Evolutionary conservation across 2,888 invertebrate genomes (phyloP).

Genomic region (Polymixis flavicincta): DNA sequence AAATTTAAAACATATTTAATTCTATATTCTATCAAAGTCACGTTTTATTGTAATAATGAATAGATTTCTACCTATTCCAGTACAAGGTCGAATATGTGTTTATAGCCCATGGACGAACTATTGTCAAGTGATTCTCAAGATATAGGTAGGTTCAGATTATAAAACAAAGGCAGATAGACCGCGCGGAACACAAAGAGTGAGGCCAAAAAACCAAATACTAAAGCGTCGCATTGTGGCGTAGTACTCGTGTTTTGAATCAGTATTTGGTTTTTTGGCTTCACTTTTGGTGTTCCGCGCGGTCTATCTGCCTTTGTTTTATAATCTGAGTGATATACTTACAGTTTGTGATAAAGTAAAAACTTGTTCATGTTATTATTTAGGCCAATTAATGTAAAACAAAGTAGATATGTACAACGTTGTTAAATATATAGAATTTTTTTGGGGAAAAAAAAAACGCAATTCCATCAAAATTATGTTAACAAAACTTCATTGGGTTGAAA

Average conservation of each 20-base stretch:
- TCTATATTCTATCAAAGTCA: neutral
- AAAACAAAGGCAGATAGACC: too few species aligned
- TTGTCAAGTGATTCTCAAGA: neutral
- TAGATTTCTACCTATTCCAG: slow-evolving; percentile 3
- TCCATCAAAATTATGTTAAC: neutral
- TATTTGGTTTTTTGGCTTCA: too few species aligned
- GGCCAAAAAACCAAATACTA: too few species aligned
- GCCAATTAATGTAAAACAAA: neutral
- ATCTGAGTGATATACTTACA: neutral
- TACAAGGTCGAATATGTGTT: neutral
- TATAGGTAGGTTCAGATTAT: too few species aligned
- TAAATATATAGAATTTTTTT: neutral
- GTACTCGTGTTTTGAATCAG: too few species aligned
- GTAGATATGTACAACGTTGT: neutral
- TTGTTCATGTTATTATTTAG: neutral
- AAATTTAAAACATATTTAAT: neutral
- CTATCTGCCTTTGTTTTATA: too few species aligned
- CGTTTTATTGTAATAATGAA: neutral
- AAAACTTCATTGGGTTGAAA: neutral
- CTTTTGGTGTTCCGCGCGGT: too few species aligned
- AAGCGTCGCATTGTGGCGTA: too few species aligned
- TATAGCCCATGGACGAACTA: neutral
- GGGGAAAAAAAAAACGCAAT: too few species aligned
- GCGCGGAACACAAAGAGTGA: too few species aligned
- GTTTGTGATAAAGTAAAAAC: neutral